Evolutionary conservation across 2,888 invertebrate genomes (phyloP), one percentile per base, ranked within the genome.

Genomic region (Isoperla grammatica): DNA sequence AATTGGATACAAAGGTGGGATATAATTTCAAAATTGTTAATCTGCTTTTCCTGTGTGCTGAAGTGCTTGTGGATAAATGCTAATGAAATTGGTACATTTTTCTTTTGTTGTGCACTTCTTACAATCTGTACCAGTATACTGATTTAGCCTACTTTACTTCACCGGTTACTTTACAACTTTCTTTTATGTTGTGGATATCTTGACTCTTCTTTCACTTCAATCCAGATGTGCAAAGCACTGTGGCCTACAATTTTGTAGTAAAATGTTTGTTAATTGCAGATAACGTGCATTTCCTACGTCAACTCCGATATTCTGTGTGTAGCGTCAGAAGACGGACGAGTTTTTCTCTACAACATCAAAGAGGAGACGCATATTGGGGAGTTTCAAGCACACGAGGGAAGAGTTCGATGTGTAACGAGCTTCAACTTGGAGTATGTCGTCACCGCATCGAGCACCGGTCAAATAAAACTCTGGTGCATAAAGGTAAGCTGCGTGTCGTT

Each of bases 391-490:
- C 77, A 78, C 29, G 70, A 79, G 64, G 79, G 81, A 49, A 79
- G 91, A 70, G 82, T 91, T 0, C 88, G 77, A 59, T 79, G 74
- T 68, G 75, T 78, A 57, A 61, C 58, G 23, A 57, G 69, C 17
- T 65, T 55, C n/a, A 60, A 59, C 42, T 79, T 82, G 54, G 73
- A 80, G 55, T 78, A 78, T 67, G 69, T 90, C 20, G 82, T 85
- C 55, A 84, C 89, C 35, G 86, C 85, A 15, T 87, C 89, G 5
- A 93, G 92, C 74, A 81, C 83, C 62, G 94, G 94, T 0, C 84
- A 86, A 69, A 76, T 93, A 49, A 89, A 88, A 74, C 74, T 90
- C 0, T 93, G 89, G 88, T 77, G 72, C 63, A 71, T 75, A 54
- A 66, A 71, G 57, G 66, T 71, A 60, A 60, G 59, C n/a, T 53